Conservation (phyloP, 1,140 invertebrate species). For the Eurosta solidaginis region DNA sequence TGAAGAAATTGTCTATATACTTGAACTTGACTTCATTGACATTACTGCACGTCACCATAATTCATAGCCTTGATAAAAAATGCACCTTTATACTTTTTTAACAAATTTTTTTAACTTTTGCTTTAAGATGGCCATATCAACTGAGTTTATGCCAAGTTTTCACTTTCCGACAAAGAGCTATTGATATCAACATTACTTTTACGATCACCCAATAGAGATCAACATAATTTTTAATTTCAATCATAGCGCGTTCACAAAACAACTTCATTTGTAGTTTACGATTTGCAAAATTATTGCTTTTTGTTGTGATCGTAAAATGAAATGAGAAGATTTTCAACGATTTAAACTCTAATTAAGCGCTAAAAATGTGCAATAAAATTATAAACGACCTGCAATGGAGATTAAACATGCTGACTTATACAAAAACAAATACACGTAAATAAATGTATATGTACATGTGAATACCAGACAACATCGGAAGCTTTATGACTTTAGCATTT, state of each 20-base stretch:
- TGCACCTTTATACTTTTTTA: too few species aligned
- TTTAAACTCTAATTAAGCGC: slow-evolving; percentile 21
- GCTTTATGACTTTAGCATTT: background rate
- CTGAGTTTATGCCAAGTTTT: too few species aligned
- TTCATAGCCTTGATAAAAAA: too few species aligned
- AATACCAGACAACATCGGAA: background rate
- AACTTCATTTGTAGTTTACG: background rate
- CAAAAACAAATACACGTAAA: background rate
- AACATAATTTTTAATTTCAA: background rate
- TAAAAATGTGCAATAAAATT: slow-evolving; percentile 19
- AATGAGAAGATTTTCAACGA: slow-evolving; percentile 15
- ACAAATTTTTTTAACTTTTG: too few species aligned
- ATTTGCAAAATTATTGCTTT: background rate
- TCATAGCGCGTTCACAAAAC: background rate
- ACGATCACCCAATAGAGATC: background rate
- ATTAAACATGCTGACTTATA: background rate
- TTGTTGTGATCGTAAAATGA: background rate
- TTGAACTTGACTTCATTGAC: too few species aligned
- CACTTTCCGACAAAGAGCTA: too few species aligned
- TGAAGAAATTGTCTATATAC: too few species aligned
- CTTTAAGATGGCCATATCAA: too few species aligned
- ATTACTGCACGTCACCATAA: too few species aligned
- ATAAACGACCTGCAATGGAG: background rate
- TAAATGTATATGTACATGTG: background rate
- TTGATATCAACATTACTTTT: background rate